Conservation (phyloP, 2,797 vertebrate species). For the Echeneis naucrates region DNA sequence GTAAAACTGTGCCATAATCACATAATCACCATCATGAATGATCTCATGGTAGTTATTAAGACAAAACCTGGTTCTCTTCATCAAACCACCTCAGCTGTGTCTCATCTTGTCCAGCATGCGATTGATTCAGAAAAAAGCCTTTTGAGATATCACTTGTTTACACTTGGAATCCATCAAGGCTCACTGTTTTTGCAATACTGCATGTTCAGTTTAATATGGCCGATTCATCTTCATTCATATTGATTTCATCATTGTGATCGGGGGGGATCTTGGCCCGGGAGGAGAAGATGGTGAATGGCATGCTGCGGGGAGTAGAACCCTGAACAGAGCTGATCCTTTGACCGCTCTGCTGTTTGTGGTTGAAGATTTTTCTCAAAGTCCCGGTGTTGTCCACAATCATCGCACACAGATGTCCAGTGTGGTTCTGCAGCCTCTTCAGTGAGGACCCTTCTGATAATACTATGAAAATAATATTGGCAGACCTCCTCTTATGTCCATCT, state of each 20-base stretch:
- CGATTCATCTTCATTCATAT: constrained; percentile 50
- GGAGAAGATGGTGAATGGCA: constrained; percentile 17
- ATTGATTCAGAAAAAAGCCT: constrained; percentile 52
- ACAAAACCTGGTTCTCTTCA: constrained; percentile 64
- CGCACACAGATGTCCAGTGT: constrained; percentile 36
- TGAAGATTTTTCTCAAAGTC: not conserved
- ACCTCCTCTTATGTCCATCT: not conserved
- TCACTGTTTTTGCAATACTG: constrained; percentile 39
- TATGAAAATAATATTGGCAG: constrained; percentile 12
- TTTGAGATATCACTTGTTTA: constrained; percentile 50
- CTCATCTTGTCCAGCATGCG: constrained; percentile 29
- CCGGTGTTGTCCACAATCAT: constrained; percentile 26
- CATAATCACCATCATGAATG: constrained; percentile 69
- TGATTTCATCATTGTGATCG: constrained; percentile 42
- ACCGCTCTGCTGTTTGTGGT: not conserved
- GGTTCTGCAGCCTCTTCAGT: constrained; percentile 29
- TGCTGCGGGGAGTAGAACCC: constrained; percentile 35
- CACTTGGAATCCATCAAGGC: constrained; percentile 32
- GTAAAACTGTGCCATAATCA: constrained; percentile 48
- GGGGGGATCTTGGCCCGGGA: constrained; percentile 44
- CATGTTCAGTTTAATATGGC: constrained; percentile 48
- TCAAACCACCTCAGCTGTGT: constrained; percentile 37
- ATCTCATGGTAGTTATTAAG: constrained; percentile 63
- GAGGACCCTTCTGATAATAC: constrained; percentile 3
- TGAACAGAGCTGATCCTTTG: constrained; percentile 26